These are phyloP conservation scores for Pimephales promelas DNA, from an alignment of 2,113 vertebrate species.

Conservation along the genomic window DNA sequence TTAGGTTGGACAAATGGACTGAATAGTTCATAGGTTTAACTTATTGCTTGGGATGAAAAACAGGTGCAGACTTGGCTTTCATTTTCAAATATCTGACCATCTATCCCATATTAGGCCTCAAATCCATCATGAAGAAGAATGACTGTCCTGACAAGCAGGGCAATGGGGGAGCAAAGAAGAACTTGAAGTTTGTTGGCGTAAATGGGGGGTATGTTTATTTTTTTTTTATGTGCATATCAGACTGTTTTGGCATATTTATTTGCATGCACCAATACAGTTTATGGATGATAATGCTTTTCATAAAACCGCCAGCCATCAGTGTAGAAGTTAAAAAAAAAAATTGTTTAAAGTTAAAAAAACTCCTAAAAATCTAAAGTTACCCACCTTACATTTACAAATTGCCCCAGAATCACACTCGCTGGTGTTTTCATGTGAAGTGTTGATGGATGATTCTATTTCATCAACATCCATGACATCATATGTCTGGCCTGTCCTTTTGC, in stretches of 20 bases:
- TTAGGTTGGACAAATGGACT: background rate
- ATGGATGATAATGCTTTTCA: conserved; percentile 15
- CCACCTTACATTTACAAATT: background rate
- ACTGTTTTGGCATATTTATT: conserved; percentile 48
- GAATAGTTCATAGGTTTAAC: background rate
- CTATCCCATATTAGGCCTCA: conserved; percentile 85
- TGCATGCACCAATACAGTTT: background rate
- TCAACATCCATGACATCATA: conserved; percentile 4
- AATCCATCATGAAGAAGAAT: conserved; percentile 99
- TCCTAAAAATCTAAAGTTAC: background rate
- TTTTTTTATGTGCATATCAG: conserved; percentile 25
- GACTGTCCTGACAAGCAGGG: conserved; percentile 85
- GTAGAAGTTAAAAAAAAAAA: background rate
- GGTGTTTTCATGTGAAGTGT: conserved; percentile 41
- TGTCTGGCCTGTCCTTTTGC: background rate
- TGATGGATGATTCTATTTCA: background rate
- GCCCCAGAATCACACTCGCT: conserved; percentile 3
- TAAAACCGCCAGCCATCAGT: conserved; percentile 31
- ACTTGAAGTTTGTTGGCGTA: conserved; percentile 99
- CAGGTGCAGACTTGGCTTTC: conserved; percentile 32
- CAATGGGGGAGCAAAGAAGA: conserved; percentile 93
- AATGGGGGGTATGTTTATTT: conserved; percentile 93
- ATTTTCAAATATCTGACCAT: conserved; percentile 34
- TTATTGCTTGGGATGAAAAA: conserved; percentile 7
- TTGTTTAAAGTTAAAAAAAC: background rate